Evolutionary conservation across 2,888 invertebrate genomes (phyloP).

Genomic region (Vanessa cardui): DNA sequence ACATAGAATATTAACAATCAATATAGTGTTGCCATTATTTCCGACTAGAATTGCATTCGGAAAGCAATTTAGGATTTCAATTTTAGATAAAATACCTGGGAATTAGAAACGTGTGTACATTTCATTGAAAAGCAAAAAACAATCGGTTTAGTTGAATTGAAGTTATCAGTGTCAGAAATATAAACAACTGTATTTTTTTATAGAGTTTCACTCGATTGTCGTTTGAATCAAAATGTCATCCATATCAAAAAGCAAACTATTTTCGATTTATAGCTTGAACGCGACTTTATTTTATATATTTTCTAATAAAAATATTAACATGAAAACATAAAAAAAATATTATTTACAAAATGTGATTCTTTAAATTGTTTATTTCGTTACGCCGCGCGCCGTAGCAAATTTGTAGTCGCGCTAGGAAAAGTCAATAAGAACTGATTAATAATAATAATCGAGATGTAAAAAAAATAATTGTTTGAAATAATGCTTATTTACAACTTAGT

Average conservation of each 20-base stretch:
- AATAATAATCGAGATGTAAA: too few species aligned
- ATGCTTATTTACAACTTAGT: too few species aligned
- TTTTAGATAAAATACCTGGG: slow-evolving; percentile 25
- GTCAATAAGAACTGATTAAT: too few species aligned
- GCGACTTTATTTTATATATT: too few species aligned
- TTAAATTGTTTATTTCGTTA: neutral
- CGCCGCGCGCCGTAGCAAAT: neutral
- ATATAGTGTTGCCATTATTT: neutral
- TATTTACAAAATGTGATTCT: neutral
- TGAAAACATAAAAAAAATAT: neutral
- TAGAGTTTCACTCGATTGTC: neutral
- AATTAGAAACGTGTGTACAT: neutral
- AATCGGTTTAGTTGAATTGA: too few species aligned
- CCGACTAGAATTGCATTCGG: neutral
- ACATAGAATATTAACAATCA: neutral
- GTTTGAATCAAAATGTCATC: too few species aligned
- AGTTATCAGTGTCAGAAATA: neutral
- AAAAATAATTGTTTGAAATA: too few species aligned
- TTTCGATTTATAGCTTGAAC: too few species aligned
- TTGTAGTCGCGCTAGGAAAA: neutral
- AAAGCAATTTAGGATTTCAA: slow-evolving; percentile 31
- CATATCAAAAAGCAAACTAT: too few species aligned
- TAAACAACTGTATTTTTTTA: neutral
- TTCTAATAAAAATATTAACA: too few species aligned
- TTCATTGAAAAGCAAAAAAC: neutral